Evolutionary conservation across 1,140 invertebrate genomes (phyloP).

Genomic region (Octopus bimaculoides): DNA sequence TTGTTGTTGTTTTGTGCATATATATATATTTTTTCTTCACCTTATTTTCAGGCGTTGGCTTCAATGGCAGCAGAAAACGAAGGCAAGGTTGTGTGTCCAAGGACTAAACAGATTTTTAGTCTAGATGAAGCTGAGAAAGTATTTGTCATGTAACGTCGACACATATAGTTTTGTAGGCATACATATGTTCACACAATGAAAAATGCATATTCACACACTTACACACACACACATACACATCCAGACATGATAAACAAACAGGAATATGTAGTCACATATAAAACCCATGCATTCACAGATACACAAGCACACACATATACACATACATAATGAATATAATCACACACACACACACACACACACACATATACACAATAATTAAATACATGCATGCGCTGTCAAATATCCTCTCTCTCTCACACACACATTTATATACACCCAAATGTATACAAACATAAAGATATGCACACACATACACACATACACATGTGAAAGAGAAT

Average conservation of each 20-base stretch:
- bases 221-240: too few relatives aligned
- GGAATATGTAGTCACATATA: too few relatives aligned
- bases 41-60: slow-evolving; percentile 70
- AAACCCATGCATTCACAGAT: too few relatives aligned
- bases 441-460: not conserved
- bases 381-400: not conserved
- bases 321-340: not conserved
- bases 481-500: not conserved
- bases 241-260: too few relatives aligned
- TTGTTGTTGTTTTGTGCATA: not conserved
- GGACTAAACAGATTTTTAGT: slow-evolving; percentile 84
- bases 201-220: too few relatives aligned
- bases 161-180: too few relatives aligned
- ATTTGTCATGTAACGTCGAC: slow-evolving; percentile 66
- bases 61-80: slow-evolving; percentile 86
- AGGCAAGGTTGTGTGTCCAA: slow-evolving; percentile 84
- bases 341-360: not conserved
- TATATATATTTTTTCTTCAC: slow-evolving; percentile 13
- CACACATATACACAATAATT: not conserved
- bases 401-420: not conserved
- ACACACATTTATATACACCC: not conserved
- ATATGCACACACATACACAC: not conserved
- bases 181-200: too few relatives aligned
- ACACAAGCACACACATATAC: too few relatives aligned
- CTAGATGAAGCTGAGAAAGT: slow-evolving; percentile 92